These are phyloP conservation scores for Xiphias gladius DNA, from an alignment of 2,113 vertebrate genomes.

Conservation along the genomic window DNA sequence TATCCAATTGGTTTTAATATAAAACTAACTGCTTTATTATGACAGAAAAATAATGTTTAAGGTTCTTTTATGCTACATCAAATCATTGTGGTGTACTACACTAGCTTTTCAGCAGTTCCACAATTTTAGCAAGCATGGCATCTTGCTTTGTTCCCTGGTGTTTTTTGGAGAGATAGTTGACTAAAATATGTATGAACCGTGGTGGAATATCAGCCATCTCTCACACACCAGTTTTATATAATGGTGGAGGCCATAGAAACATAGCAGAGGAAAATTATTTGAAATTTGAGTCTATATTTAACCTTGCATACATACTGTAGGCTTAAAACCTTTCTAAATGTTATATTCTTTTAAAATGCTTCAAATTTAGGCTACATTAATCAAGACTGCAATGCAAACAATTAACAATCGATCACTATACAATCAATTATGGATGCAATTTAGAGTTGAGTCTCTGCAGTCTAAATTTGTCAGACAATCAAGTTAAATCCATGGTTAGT, in stretches of 20 bases:
- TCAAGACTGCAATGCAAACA: neutral
- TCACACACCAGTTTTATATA: conserved; percentile 17
- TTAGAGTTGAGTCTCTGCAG: neutral
- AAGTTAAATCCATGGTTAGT: neutral
- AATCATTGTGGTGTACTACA: neutral
- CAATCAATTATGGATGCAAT: neutral
- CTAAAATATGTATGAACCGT: conserved; percentile 16
- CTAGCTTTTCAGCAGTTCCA: neutral
- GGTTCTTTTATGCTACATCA: neutral
- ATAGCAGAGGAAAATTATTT: neutral
- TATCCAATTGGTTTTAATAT: no score
- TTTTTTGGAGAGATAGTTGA: neutral
- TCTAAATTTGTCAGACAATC: conserved; percentile 7
- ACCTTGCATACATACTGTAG: neutral
- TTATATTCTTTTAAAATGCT: neutral
- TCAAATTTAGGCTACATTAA: neutral
- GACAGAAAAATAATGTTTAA: neutral
- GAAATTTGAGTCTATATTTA: neutral
- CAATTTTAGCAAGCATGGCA: neutral
- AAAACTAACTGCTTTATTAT: neutral
- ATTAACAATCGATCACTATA: neutral
- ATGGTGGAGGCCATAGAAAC: conserved; percentile 1
- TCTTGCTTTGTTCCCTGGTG: neutral
- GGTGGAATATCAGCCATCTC: conserved; percentile 18
- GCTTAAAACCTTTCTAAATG: neutral